These are phyloP conservation scores for Pegoplata infirma DNA, from an alignment of 2,888 invertebrate genomes.

Conservation along the genomic window DNA sequence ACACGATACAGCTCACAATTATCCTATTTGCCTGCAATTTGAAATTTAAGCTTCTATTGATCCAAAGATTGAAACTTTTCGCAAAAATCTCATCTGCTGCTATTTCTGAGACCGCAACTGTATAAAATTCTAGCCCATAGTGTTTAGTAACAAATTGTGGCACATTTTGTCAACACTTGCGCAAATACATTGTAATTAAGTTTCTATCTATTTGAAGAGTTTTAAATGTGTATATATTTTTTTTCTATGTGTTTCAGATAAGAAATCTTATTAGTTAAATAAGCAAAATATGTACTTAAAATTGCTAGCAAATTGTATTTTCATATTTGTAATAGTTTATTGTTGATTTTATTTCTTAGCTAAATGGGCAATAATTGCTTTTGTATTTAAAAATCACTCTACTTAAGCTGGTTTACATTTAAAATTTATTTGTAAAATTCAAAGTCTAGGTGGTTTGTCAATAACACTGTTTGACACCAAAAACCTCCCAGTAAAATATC, in stretches of 20 bases:
- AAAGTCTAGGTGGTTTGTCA: neutral
- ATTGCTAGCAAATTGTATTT: too few relatives aligned
- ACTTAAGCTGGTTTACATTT: neutral
- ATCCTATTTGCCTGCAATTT: too few relatives aligned
- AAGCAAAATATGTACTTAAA: too few relatives aligned
- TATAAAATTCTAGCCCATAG: too few relatives aligned
- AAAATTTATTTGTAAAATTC: neutral
- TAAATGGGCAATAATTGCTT: slow-evolving; percentile 40
- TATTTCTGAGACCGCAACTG: too few relatives aligned
- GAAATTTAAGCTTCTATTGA: too few relatives aligned
- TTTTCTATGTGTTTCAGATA: slow-evolving; percentile 12
- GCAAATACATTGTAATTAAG: slow-evolving; percentile 6
- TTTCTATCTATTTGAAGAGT: neutral
- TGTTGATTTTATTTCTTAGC: slow-evolving; percentile 23
- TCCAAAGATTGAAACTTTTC: too few relatives aligned
- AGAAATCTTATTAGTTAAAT: slow-evolving; percentile 23
- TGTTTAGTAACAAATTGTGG: neutral
- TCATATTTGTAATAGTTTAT: neutral
- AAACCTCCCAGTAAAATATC: too few relatives aligned
- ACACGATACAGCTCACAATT: too few relatives aligned
- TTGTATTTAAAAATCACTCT: slow-evolving; percentile 23
- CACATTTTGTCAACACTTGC: neutral
- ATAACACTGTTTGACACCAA: too few relatives aligned
- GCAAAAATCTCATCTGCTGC: too few relatives aligned
- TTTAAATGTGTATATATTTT: too few relatives aligned